Evolutionary conservation across 1,140 invertebrate species (phyloP).

Genomic region (Meloidogyne hapla): DNA sequence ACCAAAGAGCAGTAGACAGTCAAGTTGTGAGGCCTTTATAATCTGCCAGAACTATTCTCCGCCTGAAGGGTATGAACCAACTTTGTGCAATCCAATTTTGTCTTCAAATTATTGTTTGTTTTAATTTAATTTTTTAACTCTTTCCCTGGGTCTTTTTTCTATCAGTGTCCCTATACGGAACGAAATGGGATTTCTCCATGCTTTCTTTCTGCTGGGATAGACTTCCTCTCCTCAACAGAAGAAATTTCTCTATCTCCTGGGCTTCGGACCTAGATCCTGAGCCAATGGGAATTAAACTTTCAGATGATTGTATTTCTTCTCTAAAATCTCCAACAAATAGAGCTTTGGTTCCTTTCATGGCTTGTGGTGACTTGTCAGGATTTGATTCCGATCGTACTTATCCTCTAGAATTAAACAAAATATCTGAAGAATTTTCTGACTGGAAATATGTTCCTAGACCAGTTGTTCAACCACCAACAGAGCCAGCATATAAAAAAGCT

Average conservation of each 20-base stretch:
- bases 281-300: too few relatives aligned
- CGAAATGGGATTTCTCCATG: too few relatives aligned
- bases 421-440: slow-evolving; percentile 33
- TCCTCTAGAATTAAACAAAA: slow-evolving; percentile 23
- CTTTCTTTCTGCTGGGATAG: too few relatives aligned
- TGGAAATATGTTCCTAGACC: slow-evolving; percentile 30
- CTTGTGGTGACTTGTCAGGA: slow-evolving; percentile 40
- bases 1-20: slow-evolving; percentile 41
- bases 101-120: slow-evolving; percentile 29
- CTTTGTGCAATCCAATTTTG: slow-evolving; percentile 32
- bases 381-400: slow-evolving; percentile 14
- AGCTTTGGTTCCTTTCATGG: slow-evolving; percentile 40
- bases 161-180: too few relatives aligned
- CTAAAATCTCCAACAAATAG: slow-evolving; percentile 16
- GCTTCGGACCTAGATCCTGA: too few relatives aligned
- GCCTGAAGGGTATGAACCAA: slow-evolving; percentile 34
- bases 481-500: slow-evolving; percentile 38
- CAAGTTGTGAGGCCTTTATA: slow-evolving; percentile 42
- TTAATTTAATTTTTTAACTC: neutral
- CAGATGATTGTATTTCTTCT: slow-evolving; percentile 10
- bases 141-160: neutral
- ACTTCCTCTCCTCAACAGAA: too few relatives aligned
- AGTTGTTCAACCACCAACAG: slow-evolving; percentile 37
- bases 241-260: too few relatives aligned
- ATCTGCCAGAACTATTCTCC: slow-evolving; percentile 35